Conservation (phyloP, 2,113 vertebrate species). For the Aegithalos caudatus region DNA sequence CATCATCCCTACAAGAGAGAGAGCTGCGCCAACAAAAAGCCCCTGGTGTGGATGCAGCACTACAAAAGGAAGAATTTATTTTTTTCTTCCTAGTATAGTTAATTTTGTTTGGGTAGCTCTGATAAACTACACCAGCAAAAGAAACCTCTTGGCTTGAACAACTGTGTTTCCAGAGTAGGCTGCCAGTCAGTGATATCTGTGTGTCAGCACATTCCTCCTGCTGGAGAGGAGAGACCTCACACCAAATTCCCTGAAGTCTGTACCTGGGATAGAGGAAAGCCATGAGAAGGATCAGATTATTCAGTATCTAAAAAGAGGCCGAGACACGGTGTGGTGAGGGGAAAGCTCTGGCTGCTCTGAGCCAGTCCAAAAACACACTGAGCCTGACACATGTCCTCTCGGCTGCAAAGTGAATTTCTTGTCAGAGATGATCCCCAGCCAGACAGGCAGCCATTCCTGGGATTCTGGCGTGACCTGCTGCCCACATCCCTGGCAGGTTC, state of each 20-base stretch:
- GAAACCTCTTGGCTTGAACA: conserved; percentile 7
- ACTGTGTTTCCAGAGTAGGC: background rate
- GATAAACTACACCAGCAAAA: conserved; percentile 23
- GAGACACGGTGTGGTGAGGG: background rate
- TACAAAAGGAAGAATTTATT: background rate
- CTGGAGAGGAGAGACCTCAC: background rate
- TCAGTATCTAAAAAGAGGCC: background rate
- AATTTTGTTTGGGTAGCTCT: background rate
- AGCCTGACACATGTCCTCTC: rapidly evolving
- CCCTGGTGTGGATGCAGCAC: background rate
- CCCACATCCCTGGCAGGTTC: background rate
- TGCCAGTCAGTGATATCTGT: background rate
- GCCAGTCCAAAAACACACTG: background rate
- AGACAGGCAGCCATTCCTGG: background rate
- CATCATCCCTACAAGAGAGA: background rate
- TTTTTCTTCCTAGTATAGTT: background rate
- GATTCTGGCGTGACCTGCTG: background rate
- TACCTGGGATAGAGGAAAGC: background rate
- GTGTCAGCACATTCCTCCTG: conserved; percentile 54
- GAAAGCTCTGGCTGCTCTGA: background rate
- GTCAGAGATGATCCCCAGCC: background rate
- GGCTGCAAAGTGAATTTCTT: background rate
- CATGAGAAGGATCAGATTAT: background rate
- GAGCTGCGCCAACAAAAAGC: background rate
- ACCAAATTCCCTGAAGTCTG: background rate